Base-by-base conservation (phyloP, 1,140 invertebrate species). In the Hyphantria cunea region DNA sequence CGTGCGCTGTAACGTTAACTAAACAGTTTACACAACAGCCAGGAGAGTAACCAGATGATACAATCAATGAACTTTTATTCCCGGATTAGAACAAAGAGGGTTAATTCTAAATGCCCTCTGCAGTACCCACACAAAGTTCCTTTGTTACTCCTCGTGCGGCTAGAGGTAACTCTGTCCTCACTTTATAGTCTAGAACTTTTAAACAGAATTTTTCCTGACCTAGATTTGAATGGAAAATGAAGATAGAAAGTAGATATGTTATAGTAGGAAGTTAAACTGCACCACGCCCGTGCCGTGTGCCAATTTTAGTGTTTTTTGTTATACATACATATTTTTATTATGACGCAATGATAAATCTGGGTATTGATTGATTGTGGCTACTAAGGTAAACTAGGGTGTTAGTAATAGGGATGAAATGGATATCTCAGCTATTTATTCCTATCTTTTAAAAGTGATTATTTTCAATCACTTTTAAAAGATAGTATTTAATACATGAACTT, bases 21-120 rank as follows among this genome's bases (percentile, higher is more conserved):
- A 52, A 52, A 52, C 14, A 25, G 50, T 52, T 52, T 52, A 52
- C 34, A 52, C 37, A 44, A 52, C 34, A 17, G 14, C 6, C 14
- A 10, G 14, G 15, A 39, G 14, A 52, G 34, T 14, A 52, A 52
- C 13, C 12, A 15, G 31, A 7, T 52, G 50, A 25, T 39, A 37
- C 32, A 39, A 34, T 52, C 34, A 14, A 52, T 41, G 34, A 41
- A 15, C 14, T 41, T 52, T 39, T 13, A 52, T 3, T 52, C 14
- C 37, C 33, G 39, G 34, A 52, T 52, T 25, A 52, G 33, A 52
- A 52, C 15, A 25, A 51, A 51, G 14, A 51, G 14, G 10, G 17
- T 7, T 14, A 33, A 13, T 13, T n/a, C 6, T 13, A 44, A 12
- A 44, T 13, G n/a, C 11, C n/a, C 10, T 13, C n/a, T 44, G n/a